These are phyloP conservation scores for Micropoecilia bifurca DNA, from an alignment of 2,797 vertebrate species.

Conservation along the genomic window DNA sequence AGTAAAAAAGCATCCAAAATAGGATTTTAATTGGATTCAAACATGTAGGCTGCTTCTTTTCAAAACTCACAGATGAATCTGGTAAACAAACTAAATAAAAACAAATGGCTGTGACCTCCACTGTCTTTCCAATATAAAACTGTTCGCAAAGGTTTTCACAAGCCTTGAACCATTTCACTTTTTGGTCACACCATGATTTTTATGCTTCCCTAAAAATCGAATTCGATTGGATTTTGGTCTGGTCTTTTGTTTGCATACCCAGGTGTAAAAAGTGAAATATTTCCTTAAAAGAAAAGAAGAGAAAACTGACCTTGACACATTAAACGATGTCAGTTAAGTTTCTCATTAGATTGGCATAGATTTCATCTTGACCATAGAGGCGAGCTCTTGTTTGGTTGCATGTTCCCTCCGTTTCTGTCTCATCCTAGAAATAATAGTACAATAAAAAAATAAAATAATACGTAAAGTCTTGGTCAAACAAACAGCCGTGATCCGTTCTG, in stretches of 20 bases:
- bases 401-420: constrained; percentile 75
- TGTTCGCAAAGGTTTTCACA: neutral
- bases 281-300: neutral
- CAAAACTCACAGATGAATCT: constrained; percentile 13
- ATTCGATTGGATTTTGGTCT: neutral
- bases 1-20: constrained; percentile 38
- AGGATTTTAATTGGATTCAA: constrained; percentile 37
- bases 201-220: neutral
- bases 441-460: neutral
- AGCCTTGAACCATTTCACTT: neutral
- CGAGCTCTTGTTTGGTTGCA: constrained; percentile 82
- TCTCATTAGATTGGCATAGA: constrained; percentile 81
- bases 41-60: constrained; percentile 13
- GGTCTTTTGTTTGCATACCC: neutral
- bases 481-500: constrained; percentile 9
- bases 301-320: neutral
- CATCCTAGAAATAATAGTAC: constrained; percentile 63
- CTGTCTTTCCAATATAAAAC: neutral
- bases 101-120: constrained; percentile 11
- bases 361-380: constrained; percentile 87
- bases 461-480: constrained; percentile 1
- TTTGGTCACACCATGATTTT: neutral
- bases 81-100: constrained; percentile 21
- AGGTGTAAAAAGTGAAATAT: no score
- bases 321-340: constrained; percentile 3